Conservation (phyloP, 2,113 vertebrate genomes). For the Nestor notabilis region DNA sequence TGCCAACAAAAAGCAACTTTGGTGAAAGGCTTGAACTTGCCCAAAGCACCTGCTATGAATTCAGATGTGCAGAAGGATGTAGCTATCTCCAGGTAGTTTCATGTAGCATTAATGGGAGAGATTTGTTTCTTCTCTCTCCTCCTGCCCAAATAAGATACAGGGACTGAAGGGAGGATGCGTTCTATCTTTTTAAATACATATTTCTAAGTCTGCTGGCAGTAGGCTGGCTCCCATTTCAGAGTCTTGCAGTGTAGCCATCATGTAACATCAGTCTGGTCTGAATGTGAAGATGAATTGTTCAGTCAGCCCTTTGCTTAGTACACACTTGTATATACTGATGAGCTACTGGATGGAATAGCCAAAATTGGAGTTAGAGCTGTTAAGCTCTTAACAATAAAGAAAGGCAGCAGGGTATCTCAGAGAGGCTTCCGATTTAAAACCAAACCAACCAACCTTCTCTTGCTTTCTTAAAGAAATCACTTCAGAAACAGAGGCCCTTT, state of each 20-base stretch:
- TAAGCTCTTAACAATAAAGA: not conserved
- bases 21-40: not conserved
- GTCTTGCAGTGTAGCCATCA: not conserved
- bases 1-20: not conserved
- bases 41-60: not conserved
- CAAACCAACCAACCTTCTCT: not conserved
- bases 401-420: not conserved
- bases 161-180: not conserved
- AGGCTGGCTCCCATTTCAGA: not conserved
- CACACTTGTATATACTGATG: not conserved
- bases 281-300: not conserved
- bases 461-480: constrained; percentile 86
- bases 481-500: constrained; percentile 91
- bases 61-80: not conserved
- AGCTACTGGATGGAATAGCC: not conserved
- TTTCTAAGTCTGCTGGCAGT: not conserved
- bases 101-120: not conserved
- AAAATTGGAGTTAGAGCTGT: not conserved
- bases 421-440: not conserved
- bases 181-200: not conserved
- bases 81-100: not conserved
- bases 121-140: not conserved
- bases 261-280: not conserved
- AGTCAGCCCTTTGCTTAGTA: not conserved
- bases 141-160: not conserved